These are phyloP conservation scores for Distichodus sexfasciatus DNA, from an alignment of 2,797 vertebrate species.

Conservation along the genomic window DNA sequence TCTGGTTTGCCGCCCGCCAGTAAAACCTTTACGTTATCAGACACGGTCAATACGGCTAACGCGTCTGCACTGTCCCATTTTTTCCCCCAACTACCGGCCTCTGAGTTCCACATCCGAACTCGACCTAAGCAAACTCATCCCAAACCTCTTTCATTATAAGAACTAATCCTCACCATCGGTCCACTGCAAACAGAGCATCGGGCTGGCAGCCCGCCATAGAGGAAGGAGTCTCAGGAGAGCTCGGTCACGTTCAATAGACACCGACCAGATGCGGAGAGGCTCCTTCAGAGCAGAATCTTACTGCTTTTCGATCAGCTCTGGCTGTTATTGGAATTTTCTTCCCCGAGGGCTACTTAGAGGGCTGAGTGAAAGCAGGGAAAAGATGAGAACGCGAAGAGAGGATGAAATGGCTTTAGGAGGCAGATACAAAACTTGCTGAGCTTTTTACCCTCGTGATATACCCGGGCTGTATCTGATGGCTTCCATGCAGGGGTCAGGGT, in stretches of 20 bases:
- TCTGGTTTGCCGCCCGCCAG: too few species aligned
- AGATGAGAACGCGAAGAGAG: neutral
- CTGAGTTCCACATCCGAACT: neutral
- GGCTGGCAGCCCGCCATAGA: neutral
- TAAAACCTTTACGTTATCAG: neutral
- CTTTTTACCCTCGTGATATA: too few species aligned
- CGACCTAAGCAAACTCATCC: neutral
- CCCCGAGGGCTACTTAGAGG: constrained; percentile 20
- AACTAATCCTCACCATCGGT: neutral
- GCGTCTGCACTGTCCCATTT: too few species aligned
- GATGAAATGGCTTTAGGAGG: neutral
- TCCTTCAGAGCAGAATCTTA: constrained; percentile 30
- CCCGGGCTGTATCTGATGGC: too few species aligned
- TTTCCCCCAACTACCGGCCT: too few species aligned
- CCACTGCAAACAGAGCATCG: neutral
- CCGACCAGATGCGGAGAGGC: constrained; percentile 24
- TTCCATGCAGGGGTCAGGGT: too few species aligned
- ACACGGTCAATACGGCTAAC: neutral
- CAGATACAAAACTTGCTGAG: neutral
- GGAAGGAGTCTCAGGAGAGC: neutral
- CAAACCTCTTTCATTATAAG: neutral
- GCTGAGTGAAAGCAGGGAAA: constrained; percentile 2
- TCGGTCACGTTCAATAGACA: constrained; percentile 9
- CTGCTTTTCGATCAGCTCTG: constrained; percentile 38
- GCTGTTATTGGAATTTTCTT: constrained; percentile 31